These are phyloP conservation scores for Parus major DNA, from an alignment of 2,113 vertebrate genomes.

Conservation along the genomic window DNA sequence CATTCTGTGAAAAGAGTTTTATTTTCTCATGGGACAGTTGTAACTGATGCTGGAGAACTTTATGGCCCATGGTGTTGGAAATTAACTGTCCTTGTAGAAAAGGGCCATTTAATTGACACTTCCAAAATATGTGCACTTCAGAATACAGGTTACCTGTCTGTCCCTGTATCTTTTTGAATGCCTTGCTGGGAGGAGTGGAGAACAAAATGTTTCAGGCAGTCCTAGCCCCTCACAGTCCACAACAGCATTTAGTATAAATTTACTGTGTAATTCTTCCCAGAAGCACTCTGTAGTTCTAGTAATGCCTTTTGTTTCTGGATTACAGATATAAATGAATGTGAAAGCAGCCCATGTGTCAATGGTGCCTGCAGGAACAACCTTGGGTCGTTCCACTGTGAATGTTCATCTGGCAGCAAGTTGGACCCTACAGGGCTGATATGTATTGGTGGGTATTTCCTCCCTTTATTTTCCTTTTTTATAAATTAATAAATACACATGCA, in stretches of 20 bases:
- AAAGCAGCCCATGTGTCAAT: conserved; percentile 81
- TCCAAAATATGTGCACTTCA: neutral
- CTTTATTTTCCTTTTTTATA: neutral
- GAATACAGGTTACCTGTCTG: neutral
- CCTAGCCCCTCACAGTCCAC: conserved; percentile 32
- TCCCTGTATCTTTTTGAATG: neutral
- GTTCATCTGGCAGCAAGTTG: conserved; percentile 81
- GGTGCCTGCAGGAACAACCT: conserved; percentile 84
- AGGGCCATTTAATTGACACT: neutral
- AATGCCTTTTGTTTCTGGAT: conserved; percentile 65
- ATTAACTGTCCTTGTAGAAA: neutral
- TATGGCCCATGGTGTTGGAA: neutral
- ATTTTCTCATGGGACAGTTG: conserved; percentile 26
- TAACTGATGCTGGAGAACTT: neutral
- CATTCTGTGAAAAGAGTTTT: neutral
- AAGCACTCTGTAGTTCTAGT: conserved; percentile 49
- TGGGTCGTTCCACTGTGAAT: conserved; percentile 84
- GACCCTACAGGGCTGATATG: conserved; percentile 82
- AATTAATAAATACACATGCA: neutral
- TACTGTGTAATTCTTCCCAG: conserved; percentile 59
- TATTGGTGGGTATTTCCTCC: conserved; percentile 72
- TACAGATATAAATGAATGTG: conserved; percentile 87
- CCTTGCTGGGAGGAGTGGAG: neutral
- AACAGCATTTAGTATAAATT: neutral
- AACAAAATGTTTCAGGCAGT: neutral